Evolutionary conservation across 2,888 invertebrate genomes (phyloP).

Genomic region (Leucoma salicis): DNA sequence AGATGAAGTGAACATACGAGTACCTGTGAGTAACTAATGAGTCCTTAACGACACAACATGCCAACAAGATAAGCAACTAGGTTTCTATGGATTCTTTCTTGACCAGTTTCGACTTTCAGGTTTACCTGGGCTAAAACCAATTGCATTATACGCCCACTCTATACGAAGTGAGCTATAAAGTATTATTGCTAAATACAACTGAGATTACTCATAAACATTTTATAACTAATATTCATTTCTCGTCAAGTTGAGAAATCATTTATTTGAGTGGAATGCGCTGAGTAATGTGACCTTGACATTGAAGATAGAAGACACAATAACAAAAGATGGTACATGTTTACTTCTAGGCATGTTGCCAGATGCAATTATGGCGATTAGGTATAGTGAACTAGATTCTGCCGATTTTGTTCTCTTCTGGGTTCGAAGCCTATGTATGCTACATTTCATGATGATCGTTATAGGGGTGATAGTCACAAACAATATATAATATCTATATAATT

Average conservation of each 20-base stretch:
- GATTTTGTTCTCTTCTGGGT: too few species aligned
- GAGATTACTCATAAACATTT: conserved; percentile 24
- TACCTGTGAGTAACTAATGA: conserved; percentile 7
- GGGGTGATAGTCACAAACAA: too few species aligned
- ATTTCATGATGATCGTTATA: too few species aligned
- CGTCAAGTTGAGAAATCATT: conserved; percentile 25
- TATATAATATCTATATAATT: too few species aligned
- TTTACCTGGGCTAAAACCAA: too few species aligned
- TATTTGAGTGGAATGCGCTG: conserved; percentile 13
- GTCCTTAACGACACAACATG: conserved; percentile 11
- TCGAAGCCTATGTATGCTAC: too few species aligned
- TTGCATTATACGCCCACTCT: too few species aligned
- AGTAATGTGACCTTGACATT: conserved; percentile 38
- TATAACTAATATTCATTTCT: conserved; percentile 19
- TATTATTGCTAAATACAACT: conserved; percentile 24
- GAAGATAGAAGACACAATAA: conserved; percentile 32
- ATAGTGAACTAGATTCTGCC: too few species aligned
- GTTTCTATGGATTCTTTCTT: too few species aligned
- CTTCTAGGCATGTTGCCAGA: conserved; percentile 40
- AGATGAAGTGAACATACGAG: conserved; percentile 1
- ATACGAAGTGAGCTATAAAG: conserved; percentile 28
- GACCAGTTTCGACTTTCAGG: too few species aligned
- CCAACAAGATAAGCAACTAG: too few species aligned
- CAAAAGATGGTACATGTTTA: conserved; percentile 32
- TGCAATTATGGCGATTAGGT: conserved; percentile 21